Evolutionary conservation across 2,113 vertebrate genomes (phyloP).

Genomic region (Myxocyprinus asiaticus): DNA sequence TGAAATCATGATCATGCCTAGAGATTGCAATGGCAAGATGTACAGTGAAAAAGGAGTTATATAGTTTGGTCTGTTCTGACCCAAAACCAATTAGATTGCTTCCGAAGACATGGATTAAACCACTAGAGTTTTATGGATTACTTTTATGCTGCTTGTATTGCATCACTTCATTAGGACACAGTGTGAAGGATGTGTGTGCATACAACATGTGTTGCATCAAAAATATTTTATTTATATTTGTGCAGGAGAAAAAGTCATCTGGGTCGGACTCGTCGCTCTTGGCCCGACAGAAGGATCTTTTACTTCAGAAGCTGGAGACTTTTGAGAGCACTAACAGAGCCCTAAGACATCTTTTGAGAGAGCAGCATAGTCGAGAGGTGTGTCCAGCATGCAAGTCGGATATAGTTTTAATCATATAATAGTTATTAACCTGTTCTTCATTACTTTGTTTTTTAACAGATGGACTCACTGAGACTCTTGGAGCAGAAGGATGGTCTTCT

Average conservation of each 20-base stretch:
- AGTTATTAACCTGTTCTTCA: neutral
- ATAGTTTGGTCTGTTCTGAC: too few relatives aligned
- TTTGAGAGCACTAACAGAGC: constrained; percentile 88
- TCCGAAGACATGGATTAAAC: too few relatives aligned
- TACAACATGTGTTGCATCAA: too few relatives aligned
- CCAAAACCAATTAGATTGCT: too few relatives aligned
- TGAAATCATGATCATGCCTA: too few relatives aligned
- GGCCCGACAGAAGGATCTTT: constrained; percentile 83
- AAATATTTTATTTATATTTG: neutral
- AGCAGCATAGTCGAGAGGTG: constrained; percentile 84
- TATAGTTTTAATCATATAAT: too few relatives aligned
- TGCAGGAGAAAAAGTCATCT: constrained; percentile 79
- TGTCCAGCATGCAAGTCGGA: too few relatives aligned
- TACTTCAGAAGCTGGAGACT: constrained; percentile 87
- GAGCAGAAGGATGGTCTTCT: constrained; percentile 80
- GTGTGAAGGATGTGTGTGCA: too few relatives aligned
- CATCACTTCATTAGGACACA: neutral
- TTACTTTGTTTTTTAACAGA: constrained; percentile 60
- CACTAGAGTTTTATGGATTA: too few relatives aligned
- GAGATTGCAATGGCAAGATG: too few relatives aligned
- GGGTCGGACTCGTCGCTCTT: constrained; percentile 78
- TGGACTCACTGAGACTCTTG: constrained; percentile 75
- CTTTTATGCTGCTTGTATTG: too few relatives aligned
- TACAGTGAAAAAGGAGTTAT: too few relatives aligned
- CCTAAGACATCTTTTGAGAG: constrained; percentile 83